A percentile compares a stretch with the other conserved stretches of the same genome.
Evolutionary conservation across 2,797 vertebrate species (phyloP).

Genomic region (Schizothorax lantsangensis): DNA sequence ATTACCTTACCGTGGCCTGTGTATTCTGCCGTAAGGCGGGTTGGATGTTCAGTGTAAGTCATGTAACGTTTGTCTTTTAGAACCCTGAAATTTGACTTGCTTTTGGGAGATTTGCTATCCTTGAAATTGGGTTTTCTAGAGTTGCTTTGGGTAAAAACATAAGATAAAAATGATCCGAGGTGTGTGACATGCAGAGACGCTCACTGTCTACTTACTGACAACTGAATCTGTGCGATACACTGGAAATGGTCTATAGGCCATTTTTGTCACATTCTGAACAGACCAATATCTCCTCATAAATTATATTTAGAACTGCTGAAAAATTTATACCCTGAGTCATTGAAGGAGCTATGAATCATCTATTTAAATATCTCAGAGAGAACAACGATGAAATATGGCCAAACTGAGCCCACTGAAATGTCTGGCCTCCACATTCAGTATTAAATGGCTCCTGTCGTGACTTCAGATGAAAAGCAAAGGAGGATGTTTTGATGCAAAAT

Average conservation of each 20-base stretch:
- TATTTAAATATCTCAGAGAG: slow-evolving; percentile 45
- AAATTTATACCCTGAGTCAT: slow-evolving; percentile 41
- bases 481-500: slow-evolving; percentile 22
- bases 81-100: neutral
- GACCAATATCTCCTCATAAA: slow-evolving; percentile 30
- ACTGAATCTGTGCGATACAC: slow-evolving; percentile 15
- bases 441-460: slow-evolving; percentile 7
- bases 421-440: slow-evolving; percentile 23
- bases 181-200: neutral
- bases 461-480: slow-evolving; percentile 9
- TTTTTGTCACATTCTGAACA: slow-evolving; percentile 26
- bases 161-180: slow-evolving; percentile 13
- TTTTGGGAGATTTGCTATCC: slow-evolving; percentile 4
- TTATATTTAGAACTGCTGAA: slow-evolving; percentile 48
- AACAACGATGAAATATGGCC: slow-evolving; percentile 35
- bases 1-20: neutral
- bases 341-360: slow-evolving; percentile 48
- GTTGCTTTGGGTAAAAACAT: neutral
- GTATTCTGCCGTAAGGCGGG: neutral
- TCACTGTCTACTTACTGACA: slow-evolving; percentile 11
- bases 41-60: slow-evolving; percentile 5
- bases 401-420: slow-evolving; percentile 20
- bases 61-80: no score
- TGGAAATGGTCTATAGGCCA: slow-evolving; percentile 13
- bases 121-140: neutral